Evolutionary conservation across 2,888 invertebrate species (phyloP).

Genomic region (Pseudococcus viburni): DNA sequence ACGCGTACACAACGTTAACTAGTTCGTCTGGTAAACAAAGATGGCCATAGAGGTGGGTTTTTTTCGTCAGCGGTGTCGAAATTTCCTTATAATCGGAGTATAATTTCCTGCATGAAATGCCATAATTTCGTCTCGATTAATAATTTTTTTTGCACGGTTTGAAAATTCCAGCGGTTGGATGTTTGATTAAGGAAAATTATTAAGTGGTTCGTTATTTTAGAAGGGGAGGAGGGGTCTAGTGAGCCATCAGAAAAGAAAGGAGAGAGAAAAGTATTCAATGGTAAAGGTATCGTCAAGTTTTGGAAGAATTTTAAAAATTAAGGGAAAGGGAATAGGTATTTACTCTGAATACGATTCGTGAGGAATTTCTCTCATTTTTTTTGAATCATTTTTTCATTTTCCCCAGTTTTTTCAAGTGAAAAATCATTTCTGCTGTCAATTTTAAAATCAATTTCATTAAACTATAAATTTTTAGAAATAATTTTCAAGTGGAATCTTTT

Average conservation of each 20-base stretch:
- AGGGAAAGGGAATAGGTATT: too few species aligned
- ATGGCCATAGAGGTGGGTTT: neutral
- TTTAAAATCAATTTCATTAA: too few species aligned
- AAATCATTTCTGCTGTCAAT: too few species aligned
- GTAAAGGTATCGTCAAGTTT: neutral
- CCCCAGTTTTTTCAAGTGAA: too few species aligned
- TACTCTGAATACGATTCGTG: too few species aligned
- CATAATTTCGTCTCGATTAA: neutral
- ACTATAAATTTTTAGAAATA: too few species aligned
- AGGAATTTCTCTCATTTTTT: too few species aligned
- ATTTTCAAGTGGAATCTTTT: too few species aligned
- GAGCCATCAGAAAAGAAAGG: neutral
- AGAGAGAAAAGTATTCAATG: neutral
- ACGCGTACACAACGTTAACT: neutral
- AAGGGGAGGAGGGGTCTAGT: neutral
- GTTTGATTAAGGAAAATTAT: neutral
- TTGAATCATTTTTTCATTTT: too few species aligned
- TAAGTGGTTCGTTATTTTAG: neutral
- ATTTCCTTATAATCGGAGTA: neutral
- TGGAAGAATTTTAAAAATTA: too few species aligned
- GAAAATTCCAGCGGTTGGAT: conserved; percentile 8
- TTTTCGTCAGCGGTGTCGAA: conserved; percentile 1
- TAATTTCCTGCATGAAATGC: conserved; percentile 51
- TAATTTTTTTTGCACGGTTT: conserved; percentile 14
- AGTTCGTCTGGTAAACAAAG: conserved; percentile 14